Conservation (phyloP, 2,888 invertebrate genomes). For the Latheticus oryzae region DNA sequence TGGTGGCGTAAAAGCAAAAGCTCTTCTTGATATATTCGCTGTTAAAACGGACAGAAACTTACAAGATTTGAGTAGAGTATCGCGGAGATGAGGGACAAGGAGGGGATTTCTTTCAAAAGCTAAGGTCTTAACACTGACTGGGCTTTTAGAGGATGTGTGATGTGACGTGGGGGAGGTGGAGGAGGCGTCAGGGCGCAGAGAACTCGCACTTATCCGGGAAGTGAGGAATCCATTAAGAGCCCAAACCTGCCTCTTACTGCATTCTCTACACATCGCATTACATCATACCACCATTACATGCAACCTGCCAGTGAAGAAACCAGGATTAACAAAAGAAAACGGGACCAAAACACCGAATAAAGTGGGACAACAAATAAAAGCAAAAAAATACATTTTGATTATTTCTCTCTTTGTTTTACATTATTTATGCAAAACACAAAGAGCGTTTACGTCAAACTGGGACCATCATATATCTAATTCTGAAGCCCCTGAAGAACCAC, state of each 20-base stretch:
- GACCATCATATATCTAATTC: slow-evolving; percentile 38
- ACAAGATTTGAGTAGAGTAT: slow-evolving; percentile 57
- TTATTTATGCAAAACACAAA: slow-evolving; percentile 12
- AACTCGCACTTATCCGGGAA: slow-evolving; percentile 58
- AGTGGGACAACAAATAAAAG: not conserved
- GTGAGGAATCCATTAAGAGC: slow-evolving; percentile 60
- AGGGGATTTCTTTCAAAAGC: slow-evolving; percentile 54
- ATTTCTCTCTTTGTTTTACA: slow-evolving; percentile 1
- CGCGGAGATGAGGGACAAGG: slow-evolving; percentile 23
- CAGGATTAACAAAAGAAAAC: slow-evolving; percentile 1
- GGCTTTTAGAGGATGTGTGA: slow-evolving; percentile 58
- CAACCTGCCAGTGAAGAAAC: slow-evolving; percentile 29
- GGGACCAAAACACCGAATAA: no score
- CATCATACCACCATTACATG: slow-evolving; percentile 49
- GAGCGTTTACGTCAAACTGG: slow-evolving; percentile 7
- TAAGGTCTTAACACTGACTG: slow-evolving; percentile 59
- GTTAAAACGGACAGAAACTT: slow-evolving; percentile 60
- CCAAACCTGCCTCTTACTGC: slow-evolving; percentile 55
- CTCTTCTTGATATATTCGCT: slow-evolving; percentile 55
- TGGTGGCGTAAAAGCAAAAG: slow-evolving; percentile 54
- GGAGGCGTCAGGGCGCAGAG: slow-evolving; percentile 43
- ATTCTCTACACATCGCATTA: slow-evolving; percentile 53
- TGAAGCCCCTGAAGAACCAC: slow-evolving; percentile 41
- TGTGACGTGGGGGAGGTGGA: slow-evolving; percentile 51
- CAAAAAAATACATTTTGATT: not conserved